A percentile compares a stretch with the other conserved stretches of the same genome.
phyloP scores from a whole-genome alignment of 2,113 vertebrate genomes.

The Macquaria ambigua region DNA sequence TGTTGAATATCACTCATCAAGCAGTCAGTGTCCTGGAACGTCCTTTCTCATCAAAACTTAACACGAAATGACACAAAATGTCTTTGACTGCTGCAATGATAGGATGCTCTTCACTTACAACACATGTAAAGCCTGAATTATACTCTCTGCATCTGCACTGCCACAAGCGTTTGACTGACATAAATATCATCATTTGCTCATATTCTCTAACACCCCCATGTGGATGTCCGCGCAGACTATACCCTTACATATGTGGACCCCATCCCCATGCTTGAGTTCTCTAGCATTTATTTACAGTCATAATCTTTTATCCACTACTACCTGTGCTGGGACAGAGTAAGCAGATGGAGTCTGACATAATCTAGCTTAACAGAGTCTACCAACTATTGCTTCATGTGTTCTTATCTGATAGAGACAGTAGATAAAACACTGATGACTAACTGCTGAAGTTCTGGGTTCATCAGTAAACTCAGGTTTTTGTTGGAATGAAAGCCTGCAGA shows the following conservation, averaged over 20 bases:
- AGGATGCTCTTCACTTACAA: no score
- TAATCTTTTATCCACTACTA: neutral
- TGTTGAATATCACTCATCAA: no score
- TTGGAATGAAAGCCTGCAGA: slow-evolving; percentile 2
- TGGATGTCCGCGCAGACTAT: neutral
- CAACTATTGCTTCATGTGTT: neutral
- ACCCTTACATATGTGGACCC: neutral
- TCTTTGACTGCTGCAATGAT: no score
- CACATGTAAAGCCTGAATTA: neutral
- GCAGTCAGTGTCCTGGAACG: neutral
- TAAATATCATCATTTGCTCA: neutral
- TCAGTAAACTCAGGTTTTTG: neutral
- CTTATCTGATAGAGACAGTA: neutral
- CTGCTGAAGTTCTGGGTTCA: neutral
- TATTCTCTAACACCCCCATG: neutral
- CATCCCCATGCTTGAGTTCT: neutral
- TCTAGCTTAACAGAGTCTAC: neutral
- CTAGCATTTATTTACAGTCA: neutral
- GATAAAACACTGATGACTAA: neutral
- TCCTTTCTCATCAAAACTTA: neutral
- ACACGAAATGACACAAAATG: neutral
- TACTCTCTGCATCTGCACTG: neutral
- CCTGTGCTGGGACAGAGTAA: neutral
- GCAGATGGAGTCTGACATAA: neutral
- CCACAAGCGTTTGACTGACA: neutral